Conservation (phyloP, 2,888 invertebrate species). For the Seira ritae region DNA sequence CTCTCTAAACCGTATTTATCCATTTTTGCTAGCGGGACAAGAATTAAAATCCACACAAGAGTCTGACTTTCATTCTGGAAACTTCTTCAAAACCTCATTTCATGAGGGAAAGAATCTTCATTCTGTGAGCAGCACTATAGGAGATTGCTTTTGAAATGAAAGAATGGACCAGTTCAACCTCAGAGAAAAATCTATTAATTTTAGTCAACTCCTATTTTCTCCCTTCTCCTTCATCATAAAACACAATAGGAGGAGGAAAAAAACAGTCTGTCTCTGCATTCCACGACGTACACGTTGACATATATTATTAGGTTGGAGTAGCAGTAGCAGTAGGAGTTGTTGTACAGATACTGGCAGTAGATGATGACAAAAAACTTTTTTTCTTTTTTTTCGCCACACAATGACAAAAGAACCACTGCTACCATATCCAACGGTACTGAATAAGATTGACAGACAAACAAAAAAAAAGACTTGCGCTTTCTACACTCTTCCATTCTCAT, state of each 20-base stretch:
- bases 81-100: background rate
- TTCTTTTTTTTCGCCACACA: background rate
- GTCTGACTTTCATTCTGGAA: background rate
- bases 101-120: background rate
- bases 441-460: slow-evolving; percentile 31
- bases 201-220: slow-evolving; percentile 17
- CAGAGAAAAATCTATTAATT: slow-evolving; percentile 19
- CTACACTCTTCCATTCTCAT: slow-evolving; percentile 9
- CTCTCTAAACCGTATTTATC: background rate
- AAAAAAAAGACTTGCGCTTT: slow-evolving; percentile 12
- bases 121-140: slow-evolving; percentile 1
- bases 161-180: background rate
- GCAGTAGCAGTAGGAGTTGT: no score
- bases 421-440: background rate
- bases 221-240: background rate
- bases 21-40: background rate
- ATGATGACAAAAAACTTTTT: background rate
- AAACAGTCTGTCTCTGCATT: slow-evolving; percentile 5
- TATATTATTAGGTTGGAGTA: background rate
- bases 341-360: background rate
- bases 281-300: slow-evolving; percentile 12
- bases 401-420: background rate
- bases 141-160: background rate
- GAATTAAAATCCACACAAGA: no score
- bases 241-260: background rate